Evolutionary conservation across 2,797 vertebrate species (phyloP).

Genomic region (Betta splendens): DNA sequence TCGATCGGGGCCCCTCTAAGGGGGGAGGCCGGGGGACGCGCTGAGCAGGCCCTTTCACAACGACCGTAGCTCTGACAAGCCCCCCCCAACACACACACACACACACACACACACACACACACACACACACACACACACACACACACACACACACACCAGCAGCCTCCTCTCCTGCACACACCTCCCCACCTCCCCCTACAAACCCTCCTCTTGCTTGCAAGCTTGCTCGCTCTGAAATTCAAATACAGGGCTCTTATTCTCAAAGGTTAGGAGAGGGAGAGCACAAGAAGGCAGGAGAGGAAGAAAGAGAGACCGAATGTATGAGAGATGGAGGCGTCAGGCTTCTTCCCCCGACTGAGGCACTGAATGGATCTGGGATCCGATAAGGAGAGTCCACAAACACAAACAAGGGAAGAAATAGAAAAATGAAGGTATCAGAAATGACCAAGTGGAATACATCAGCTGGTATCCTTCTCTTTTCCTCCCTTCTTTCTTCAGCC

Average conservation of each 20-base stretch:
- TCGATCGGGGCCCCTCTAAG: constrained; percentile 89
- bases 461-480: constrained; percentile 36
- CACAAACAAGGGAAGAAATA: constrained; percentile 72
- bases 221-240: constrained; percentile 80
- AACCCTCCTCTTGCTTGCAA: constrained; percentile 52
- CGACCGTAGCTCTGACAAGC: constrained; percentile 68
- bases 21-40: constrained; percentile 82
- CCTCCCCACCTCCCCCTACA: constrained; percentile 25
- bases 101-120: constrained; percentile 25
- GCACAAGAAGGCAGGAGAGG: constrained; percentile 47
- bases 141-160: constrained; percentile 6
- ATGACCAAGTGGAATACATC: constrained; percentile 56
- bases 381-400: constrained; percentile 77
- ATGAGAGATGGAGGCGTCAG: constrained; percentile 65
- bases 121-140: no score
- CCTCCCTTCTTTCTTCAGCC: constrained; percentile 30
- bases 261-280: constrained; percentile 79
- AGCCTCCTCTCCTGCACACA: constrained; percentile 8
- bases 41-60: constrained; percentile 81
- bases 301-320: constrained; percentile 70
- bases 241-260: constrained; percentile 82
- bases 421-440: constrained; percentile 56
- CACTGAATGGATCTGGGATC: constrained; percentile 73
- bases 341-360: constrained; percentile 70
- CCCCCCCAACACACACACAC: constrained; percentile 6